Percentiles rank a stretch among this genome's conserved stretches.
These are phyloP conservation scores for Chrysolina oricalcia DNA, from an alignment of 2,888 invertebrate genomes.

Conservation along the genomic window DNA sequence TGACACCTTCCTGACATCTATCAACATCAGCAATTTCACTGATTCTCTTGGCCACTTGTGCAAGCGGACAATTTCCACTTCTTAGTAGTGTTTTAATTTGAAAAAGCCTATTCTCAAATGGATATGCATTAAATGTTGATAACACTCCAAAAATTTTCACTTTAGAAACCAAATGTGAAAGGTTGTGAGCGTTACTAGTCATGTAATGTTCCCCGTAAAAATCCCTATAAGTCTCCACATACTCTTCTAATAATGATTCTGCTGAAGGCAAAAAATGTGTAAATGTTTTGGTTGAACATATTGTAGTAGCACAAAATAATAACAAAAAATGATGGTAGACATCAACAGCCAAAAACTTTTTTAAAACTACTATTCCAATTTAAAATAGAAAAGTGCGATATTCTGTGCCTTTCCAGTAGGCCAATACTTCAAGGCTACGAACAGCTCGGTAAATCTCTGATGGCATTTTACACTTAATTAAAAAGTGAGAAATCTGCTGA, in stretches of 20 bases:
- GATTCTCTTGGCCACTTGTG: constrained; percentile 48
- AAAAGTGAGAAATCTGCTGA: constrained; percentile 30
- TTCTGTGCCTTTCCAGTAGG: constrained; percentile 38
- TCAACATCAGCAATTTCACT: constrained; percentile 42
- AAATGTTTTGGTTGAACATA: constrained; percentile 36
- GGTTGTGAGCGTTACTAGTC: constrained; percentile 45
- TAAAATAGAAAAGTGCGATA: constrained; percentile 40
- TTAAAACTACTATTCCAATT: constrained; percentile 37
- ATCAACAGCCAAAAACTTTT: constrained; percentile 35
- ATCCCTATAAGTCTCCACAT: constrained; percentile 7
- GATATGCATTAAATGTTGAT: constrained; percentile 62
- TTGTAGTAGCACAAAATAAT: constrained; percentile 40
- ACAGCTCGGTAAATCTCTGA: constrained; percentile 36
- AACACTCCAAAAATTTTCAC: constrained; percentile 60
- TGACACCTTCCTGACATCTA: constrained; percentile 2
- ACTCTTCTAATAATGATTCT: constrained; percentile 10
- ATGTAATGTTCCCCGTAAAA: constrained; percentile 43
- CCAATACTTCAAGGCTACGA: constrained; percentile 31
- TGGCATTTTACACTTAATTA: constrained; percentile 38
- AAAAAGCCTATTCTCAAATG: constrained; percentile 63
- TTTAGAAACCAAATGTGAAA: constrained; percentile 59
- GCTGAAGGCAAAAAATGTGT: constrained; percentile 25
- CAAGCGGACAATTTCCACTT: constrained; percentile 44
- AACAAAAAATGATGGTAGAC: constrained; percentile 41
- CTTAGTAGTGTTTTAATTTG: constrained; percentile 43